Conservation (phyloP, 2,797 vertebrate species). For the Gobio occitaniae region DNA sequence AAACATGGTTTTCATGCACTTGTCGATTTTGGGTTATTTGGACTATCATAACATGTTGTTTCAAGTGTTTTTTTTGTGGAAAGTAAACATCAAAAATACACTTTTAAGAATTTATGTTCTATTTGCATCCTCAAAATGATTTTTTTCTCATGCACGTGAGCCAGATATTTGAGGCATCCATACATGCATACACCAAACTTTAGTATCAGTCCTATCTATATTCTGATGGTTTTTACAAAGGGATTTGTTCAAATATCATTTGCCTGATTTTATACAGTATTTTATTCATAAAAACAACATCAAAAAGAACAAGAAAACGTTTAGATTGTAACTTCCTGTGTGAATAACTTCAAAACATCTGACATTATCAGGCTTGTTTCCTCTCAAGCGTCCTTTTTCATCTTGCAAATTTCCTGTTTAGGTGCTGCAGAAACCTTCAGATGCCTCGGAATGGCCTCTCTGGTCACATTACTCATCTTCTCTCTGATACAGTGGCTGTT, state of each 20-base stretch:
- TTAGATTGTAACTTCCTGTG: background rate
- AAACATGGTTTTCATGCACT: background rate
- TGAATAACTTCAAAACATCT: background rate
- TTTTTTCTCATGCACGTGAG: background rate
- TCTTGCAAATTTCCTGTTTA: conserved; percentile 66
- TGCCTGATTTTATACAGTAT: background rate
- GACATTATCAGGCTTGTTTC: background rate
- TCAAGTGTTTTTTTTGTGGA: background rate
- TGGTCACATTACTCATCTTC: conserved; percentile 94
- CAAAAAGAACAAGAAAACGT: background rate
- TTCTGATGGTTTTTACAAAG: background rate
- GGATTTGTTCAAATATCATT: background rate
- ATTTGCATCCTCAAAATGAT: background rate
- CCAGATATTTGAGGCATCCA: background rate
- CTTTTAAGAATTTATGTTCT: background rate
- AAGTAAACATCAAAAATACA: background rate
- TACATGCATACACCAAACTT: background rate
- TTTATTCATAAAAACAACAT: background rate
- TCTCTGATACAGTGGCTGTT: conserved; percentile 90
- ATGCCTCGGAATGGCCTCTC: conserved; percentile 95
- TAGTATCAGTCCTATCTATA: background rate
- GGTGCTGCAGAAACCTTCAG: conserved; percentile 92
- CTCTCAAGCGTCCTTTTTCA: background rate
- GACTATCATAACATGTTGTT: background rate
- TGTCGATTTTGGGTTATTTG: background rate